Conservation (phyloP, 2,888 invertebrate species). For the Stenoptilia bipunctidactyla region DNA sequence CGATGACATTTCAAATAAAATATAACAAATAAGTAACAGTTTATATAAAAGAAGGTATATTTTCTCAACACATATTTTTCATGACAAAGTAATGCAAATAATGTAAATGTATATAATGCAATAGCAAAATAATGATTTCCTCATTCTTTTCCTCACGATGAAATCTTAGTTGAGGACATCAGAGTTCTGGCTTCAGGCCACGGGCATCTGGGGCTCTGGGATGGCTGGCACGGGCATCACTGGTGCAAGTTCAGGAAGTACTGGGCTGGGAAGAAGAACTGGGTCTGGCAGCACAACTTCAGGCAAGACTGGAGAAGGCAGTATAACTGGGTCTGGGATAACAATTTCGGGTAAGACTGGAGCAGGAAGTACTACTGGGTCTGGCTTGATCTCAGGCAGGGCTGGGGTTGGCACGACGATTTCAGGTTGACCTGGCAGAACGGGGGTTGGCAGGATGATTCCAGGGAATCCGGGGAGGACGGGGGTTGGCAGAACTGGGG, state of each 20-base stretch:
- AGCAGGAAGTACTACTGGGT: constrained; percentile 2
- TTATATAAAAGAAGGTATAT: too few species aligned
- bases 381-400: neutral
- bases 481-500: constrained; percentile 4
- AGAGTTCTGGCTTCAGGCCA: too few species aligned
- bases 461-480: constrained; percentile 4
- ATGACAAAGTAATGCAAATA: too few species aligned
- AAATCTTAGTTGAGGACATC: too few species aligned
- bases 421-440: neutral
- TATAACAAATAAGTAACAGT: too few species aligned
- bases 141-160: too few species aligned
- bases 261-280: constrained; percentile 1
- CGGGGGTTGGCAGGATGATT: neutral
- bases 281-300: constrained; percentile 3
- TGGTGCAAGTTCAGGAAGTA: constrained; percentile 7
- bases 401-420: neutral
- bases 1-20: too few species aligned
- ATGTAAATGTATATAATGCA: too few species aligned
- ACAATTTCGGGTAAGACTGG: constrained; percentile 4
- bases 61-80: too few species aligned
- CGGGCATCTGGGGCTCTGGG: neutral
- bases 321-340: constrained; percentile 6
- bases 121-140: too few species aligned
- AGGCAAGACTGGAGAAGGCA: constrained; percentile 7
- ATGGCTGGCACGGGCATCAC: constrained; percentile 9